phyloP scores from a whole-genome alignment of 1,140 invertebrate genomes.

The Leptinotarsa undecemlineata region DNA sequence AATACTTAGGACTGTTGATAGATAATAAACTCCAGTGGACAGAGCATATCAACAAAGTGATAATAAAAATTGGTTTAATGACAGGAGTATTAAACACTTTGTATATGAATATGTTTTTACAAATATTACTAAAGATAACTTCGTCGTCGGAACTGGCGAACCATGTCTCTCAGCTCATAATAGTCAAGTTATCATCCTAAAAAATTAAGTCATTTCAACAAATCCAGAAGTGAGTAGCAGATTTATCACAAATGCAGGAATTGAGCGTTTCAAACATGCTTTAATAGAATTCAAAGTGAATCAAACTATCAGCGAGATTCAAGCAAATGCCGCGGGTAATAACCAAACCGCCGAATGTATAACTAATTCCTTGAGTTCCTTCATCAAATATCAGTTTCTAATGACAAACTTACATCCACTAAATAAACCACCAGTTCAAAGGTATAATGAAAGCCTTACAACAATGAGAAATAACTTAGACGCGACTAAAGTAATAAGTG shows the following conservation, averaged over 20 bases:
- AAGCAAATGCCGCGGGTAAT: neutral
- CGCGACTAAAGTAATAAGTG: too few species aligned
- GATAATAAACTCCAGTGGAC: too few species aligned
- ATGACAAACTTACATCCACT: neutral
- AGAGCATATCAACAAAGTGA: too few species aligned
- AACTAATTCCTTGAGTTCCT: slow-evolving; percentile 6
- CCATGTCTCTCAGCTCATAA: neutral
- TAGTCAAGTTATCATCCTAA: slow-evolving; percentile 5
- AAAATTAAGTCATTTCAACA: neutral
- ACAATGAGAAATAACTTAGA: neutral
- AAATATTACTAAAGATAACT: neutral
- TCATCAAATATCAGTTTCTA: neutral
- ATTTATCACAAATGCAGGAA: neutral
- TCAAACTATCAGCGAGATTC: slow-evolving; percentile 12
- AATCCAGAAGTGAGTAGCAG: slow-evolving; percentile 5
- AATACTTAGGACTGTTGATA: too few species aligned
- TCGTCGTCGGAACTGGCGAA: neutral
- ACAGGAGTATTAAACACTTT: too few species aligned
- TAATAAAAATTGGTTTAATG: too few species aligned
- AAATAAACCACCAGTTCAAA: neutral
- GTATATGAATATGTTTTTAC: slow-evolving; percentile 8
- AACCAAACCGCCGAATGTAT: neutral
- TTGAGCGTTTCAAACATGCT: neutral
- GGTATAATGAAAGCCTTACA: neutral
- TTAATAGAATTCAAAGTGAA: slow-evolving; percentile 6